Conservation (phyloP, 2,888 invertebrate genomes). For the Periphyllus acericola region DNA sequence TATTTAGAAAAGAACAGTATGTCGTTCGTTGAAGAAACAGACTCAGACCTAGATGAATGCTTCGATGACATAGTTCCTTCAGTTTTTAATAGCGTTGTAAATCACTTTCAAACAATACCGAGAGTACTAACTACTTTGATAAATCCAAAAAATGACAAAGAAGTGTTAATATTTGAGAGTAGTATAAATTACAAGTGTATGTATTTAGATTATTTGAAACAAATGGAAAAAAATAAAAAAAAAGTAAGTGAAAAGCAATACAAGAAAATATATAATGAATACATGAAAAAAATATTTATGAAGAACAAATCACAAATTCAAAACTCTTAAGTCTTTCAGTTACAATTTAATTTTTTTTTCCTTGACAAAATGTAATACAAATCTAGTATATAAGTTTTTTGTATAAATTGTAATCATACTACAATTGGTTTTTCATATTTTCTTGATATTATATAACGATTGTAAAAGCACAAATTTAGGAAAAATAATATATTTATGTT, state of each 20-base stretch:
- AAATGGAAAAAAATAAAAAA: background rate
- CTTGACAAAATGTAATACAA: no score
- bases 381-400: no score
- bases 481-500: no score
- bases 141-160: background rate
- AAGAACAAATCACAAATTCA: no score
- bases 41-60: slow-evolving; percentile 22
- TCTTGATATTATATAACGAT: no score
- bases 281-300: slow-evolving; percentile 19
- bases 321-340: background rate
- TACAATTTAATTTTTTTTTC: no score
- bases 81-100: slow-evolving; percentile 13
- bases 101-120: slow-evolving; percentile 16
- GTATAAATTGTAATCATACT: no score
- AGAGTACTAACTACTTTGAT: slow-evolving; percentile 14
- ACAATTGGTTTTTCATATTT: no score
- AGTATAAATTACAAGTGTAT: background rate
- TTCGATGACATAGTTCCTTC: background rate
- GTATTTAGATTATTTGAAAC: slow-evolving; percentile 32
- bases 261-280: slow-evolving; percentile 47
- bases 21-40: slow-evolving; percentile 36
- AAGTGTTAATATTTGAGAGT: slow-evolving; percentile 8
- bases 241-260: slow-evolving; percentile 36
- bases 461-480: no score
- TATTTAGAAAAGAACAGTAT: slow-evolving; percentile 26